phyloP scores from a whole-genome alignment of 2,113 vertebrate species.

The Orcinus orca region DNA sequence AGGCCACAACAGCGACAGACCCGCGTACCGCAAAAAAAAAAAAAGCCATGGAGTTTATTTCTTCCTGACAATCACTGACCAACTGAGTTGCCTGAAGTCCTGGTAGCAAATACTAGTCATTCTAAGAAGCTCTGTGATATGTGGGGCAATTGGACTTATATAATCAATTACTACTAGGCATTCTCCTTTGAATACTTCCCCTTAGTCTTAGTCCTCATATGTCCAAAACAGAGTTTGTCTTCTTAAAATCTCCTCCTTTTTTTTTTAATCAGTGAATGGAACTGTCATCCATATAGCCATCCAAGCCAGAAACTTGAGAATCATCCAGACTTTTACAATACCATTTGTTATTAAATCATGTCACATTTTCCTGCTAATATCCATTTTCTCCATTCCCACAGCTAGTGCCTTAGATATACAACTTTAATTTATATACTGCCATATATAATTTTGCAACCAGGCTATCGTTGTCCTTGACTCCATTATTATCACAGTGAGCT shows the following conservation, averaged over 20 bases:
- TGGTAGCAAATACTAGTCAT: background rate
- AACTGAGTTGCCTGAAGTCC: background rate
- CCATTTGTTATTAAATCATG: background rate
- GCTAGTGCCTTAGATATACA: background rate
- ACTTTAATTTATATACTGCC: conserved; percentile 4
- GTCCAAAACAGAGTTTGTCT: background rate
- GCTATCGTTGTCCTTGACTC: background rate
- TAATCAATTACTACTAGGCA: background rate
- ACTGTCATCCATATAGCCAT: background rate
- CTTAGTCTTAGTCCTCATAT: background rate
- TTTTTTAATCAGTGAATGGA: background rate
- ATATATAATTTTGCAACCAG: background rate
- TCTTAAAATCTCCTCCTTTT: background rate
- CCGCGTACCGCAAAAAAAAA: no score
- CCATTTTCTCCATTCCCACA: background rate
- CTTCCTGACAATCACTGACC: background rate
- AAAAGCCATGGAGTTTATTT: background rate
- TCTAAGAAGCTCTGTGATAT: background rate
- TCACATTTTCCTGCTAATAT: background rate
- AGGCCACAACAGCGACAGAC: no score
- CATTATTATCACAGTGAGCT: background rate
- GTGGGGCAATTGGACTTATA: background rate
- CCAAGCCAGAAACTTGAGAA: background rate
- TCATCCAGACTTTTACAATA: background rate
- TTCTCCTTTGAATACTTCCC: background rate